A percentile compares a stretch with the other conserved stretches of the same genome.
These are phyloP conservation scores for Meda fulgida DNA, from an alignment of 2,797 vertebrate genomes.

Conservation along the genomic window DNA sequence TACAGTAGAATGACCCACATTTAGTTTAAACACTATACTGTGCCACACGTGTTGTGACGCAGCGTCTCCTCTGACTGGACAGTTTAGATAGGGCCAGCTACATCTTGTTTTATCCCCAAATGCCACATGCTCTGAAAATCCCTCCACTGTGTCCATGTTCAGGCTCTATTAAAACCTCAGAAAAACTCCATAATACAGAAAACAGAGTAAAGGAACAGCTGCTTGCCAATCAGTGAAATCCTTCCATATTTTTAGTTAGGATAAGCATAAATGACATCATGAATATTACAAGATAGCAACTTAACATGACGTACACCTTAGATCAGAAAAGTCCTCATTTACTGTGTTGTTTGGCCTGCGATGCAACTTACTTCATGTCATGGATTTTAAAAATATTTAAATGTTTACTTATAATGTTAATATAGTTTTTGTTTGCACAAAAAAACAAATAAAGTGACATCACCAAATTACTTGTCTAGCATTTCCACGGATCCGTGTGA, in stretches of 20 bases:
- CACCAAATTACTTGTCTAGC: too few species aligned
- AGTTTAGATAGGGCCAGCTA: slow-evolving; percentile 28
- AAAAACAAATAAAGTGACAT: too few species aligned
- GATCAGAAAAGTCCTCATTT: neutral
- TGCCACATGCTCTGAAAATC: slow-evolving; percentile 44
- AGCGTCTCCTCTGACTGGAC: neutral
- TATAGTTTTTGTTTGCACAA: too few species aligned
- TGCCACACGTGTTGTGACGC: neutral
- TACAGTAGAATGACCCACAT: neutral
- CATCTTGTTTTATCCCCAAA: slow-evolving; percentile 42
- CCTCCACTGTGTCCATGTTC: slow-evolving; percentile 36
- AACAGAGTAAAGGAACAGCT: slow-evolving; percentile 35
- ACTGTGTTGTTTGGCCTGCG: neutral
- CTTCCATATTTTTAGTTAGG: neutral
- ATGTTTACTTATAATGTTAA: too few species aligned
- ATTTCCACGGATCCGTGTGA: too few species aligned
- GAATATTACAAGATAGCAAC: neutral
- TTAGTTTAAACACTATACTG: neutral
- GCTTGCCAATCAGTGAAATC: slow-evolving; percentile 21
- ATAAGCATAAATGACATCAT: slow-evolving; percentile 6
- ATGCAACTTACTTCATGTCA: neutral
- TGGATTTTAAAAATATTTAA: neutral
- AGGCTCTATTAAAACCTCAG: slow-evolving; percentile 4
- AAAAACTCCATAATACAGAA: slow-evolving; percentile 24
- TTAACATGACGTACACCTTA: neutral